These are phyloP conservation scores for Triops longicaudatus DNA, from an alignment of 1,140 invertebrate species.

Conservation along the genomic window DNA sequence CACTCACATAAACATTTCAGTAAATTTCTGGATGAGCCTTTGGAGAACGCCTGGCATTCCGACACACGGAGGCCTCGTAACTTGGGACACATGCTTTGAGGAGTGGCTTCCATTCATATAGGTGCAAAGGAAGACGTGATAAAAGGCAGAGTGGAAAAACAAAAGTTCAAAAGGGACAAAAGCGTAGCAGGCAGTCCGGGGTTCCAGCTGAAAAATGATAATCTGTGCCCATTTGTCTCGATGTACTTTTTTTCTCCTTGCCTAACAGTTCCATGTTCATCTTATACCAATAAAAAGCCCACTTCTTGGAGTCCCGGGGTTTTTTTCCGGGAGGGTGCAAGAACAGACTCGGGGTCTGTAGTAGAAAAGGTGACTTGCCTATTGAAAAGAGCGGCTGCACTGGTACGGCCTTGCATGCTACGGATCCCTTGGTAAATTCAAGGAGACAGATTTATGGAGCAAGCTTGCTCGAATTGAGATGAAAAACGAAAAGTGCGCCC, in stretches of 20 bases:
- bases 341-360: background rate
- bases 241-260: background rate
- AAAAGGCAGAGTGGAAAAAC: slow-evolving; percentile 2
- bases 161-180: background rate
- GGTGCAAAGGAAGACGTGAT: background rate
- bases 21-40: too few relatives aligned
- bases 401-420: background rate
- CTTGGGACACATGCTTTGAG: too few relatives aligned
- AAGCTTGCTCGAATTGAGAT: background rate
- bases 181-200: background rate
- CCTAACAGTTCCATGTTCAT: background rate
- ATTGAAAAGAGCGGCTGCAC: background rate
- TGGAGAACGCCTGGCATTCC: too few relatives aligned
- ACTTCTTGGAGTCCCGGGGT: too few relatives aligned
- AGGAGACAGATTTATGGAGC: background rate
- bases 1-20: too few relatives aligned
- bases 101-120: background rate
- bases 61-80: too few relatives aligned
- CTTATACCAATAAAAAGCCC: background rate
- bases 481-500: background rate
- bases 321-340: too few relatives aligned
- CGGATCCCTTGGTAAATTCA: background rate
- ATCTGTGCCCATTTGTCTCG: background rate
- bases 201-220: background rate
- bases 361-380: background rate